Evolutionary conservation across 37 sponge, comb jelly and placozoan species (phyloP), one percentile per base, ranked within the genome.

Genomic region (Hexactinellida sp.): DNA sequence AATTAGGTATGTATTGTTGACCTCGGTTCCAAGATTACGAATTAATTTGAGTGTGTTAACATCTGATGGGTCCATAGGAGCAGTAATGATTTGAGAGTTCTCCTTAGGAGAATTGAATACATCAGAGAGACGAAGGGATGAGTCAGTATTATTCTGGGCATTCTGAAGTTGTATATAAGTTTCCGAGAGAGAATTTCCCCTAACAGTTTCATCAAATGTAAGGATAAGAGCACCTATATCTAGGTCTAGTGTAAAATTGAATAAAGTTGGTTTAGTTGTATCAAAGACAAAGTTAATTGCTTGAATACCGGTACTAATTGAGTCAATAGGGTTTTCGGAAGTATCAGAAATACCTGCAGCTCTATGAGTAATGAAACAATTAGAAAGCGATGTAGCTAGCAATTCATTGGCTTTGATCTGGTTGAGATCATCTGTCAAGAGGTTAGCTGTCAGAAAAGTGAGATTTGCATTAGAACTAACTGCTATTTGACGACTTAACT

Each of bases 1-100:
- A 37, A 37, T 86, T 24, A 95, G 71, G 85, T 88, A 95, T 10
- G 96, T 93, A 55, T 89, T 88, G 87, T 93, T 90, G 0, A 36
- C 36, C 51, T 85, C 87, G 54, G 90, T 90, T 13, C 91, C 96
- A 0, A 95, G 88, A 37, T 86, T 54, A 13, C 51, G 54, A 25
- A 85, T 89, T 19, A 83, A 87, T 38, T 90, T 90, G 16, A 95
- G 63, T 37, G 5, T 71, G 82, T 89, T 85, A 0, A 90, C 76
- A 54, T 95, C 94, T 23, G 55, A 84, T 84, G 88, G 36, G 0
- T 87, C 63, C 19, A 94, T 86, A 30, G 76, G 76, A 21, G 76
- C 76, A 63, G 34, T 63, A 23, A 63, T 23, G 13, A 63, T n/a
- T 3, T 10, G 19, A 63, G 76, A 10, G 13, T 25, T 63, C 30